Evolutionary conservation across 2,113 vertebrate species (phyloP), one percentile per base, ranked within the genome.

Genomic region (Catharus bicknelli): DNA sequence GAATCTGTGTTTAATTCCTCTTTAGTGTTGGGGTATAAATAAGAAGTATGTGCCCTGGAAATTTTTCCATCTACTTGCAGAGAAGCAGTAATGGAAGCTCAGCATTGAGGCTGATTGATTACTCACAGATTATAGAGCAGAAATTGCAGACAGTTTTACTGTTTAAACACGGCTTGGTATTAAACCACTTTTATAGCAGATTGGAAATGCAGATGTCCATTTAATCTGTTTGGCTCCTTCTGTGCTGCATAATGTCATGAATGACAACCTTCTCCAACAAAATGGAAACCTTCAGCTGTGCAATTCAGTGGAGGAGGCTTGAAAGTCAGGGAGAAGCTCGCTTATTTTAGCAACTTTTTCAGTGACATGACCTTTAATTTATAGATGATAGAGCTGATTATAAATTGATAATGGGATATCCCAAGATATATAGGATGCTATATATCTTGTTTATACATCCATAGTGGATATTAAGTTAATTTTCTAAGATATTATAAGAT

Each of bases 191-290:
- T 85, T 91, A 74, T 55, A 91, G 82, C 70, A 83, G 84, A 59
- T 77, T 88, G 79, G 63, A 89, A 94, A 94, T 90, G 93, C 94
- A 96, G 84, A 93, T 95, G 91, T 90, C 94, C 91, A 21, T 86
- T 96, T 94, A 73, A 92, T 87, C 87, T 84, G 42, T 69, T 94
- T 84, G 91, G 84, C 78, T 95, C 25, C 43, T 84, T 83, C 67
- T 77, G 32, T 5, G 0, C 81, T 95, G 70, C 58, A 30, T 94
- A 91, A 66, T 88, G 75, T 85, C 19, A 8, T 36, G 59, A 84
- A 72, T 86, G 84, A 87, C 81, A 91, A 5, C 82, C 32, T 86
- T 55, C 23, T 77, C 50, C 51, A 84, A 55, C 73, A 84, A 88
- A 66, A 73, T 30, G 54, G 91, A 74, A 91, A 43, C 59, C 59